Conservation (phyloP, 2,797 vertebrate genomes). For the Helicolenus hilgendorfi region DNA sequence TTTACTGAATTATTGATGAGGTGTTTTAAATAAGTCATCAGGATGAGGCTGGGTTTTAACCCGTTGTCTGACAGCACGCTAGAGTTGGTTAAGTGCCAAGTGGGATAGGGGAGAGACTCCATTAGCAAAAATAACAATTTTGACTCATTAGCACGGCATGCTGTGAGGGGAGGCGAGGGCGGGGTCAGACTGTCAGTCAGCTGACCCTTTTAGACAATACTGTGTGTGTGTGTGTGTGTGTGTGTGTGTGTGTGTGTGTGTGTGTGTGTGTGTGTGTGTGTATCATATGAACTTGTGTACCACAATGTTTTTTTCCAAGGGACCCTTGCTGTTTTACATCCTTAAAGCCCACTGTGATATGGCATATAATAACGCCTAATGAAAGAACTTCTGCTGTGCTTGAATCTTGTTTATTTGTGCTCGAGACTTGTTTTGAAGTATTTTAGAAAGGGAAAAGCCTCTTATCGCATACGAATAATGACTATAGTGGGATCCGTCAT, state of each 20-base stretch:
- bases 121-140: conserved; percentile 83
- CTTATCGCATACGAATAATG: neutral
- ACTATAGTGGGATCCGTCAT: neutral
- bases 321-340: neutral
- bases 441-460: neutral
- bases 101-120: conserved; percentile 42
- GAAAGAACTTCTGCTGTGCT: neutral
- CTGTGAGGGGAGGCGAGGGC: conserved; percentile 58
- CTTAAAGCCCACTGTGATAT: neutral
- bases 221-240: neutral
- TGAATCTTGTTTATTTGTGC: neutral
- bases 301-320: neutral
- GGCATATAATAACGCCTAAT: neutral
- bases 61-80: conserved; percentile 61
- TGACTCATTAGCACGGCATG: conserved; percentile 60
- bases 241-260: neutral
- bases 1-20: conserved; percentile 87
- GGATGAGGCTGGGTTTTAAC: conserved; percentile 70
- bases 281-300: neutral
- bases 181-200: conserved; percentile 27
- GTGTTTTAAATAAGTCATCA: conserved; percentile 86
- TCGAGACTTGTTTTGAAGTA: neutral
- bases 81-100: conserved; percentile 61
- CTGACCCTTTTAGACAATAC: conserved; percentile 14
- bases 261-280: neutral